These are phyloP conservation scores for Aphelenchoides besseyi DNA, from an alignment of 1,140 invertebrate genomes.

Conservation along the genomic window DNA sequence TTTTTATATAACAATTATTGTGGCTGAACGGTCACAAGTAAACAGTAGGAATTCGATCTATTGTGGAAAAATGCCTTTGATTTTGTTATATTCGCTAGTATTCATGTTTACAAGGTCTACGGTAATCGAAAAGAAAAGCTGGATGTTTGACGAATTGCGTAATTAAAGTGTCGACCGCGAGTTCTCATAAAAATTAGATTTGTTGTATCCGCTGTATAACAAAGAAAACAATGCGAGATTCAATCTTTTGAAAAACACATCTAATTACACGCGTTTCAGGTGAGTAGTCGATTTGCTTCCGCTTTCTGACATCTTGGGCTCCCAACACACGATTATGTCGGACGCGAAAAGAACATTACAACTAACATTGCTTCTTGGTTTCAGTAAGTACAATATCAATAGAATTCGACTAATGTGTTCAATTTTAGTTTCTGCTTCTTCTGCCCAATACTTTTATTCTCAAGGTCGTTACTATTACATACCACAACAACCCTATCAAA, in stretches of 20 bases:
- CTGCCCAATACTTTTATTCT: neutral
- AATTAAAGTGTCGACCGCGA: too few species aligned
- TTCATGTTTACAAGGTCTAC: too few species aligned
- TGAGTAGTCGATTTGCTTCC: neutral
- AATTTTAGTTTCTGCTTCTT: neutral
- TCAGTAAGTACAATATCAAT: neutral
- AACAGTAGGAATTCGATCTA: too few species aligned
- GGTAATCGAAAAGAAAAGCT: too few species aligned
- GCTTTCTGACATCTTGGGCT: neutral
- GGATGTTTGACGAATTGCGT: too few species aligned
- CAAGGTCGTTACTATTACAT: conserved; percentile 17
- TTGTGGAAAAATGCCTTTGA: too few species aligned
- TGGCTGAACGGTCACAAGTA: too few species aligned
- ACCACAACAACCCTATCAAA: conserved; percentile 8
- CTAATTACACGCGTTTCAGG: neutral
- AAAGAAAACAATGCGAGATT: too few species aligned
- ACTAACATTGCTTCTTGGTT: neutral
- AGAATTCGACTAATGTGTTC: too few species aligned
- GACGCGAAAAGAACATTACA: neutral
- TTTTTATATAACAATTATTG: neutral
- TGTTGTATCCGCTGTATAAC: too few species aligned
- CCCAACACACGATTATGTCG: neutral
- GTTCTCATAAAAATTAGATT: too few species aligned
- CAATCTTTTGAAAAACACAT: neutral
- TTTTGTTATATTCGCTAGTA: too few species aligned